phyloP scores from a whole-genome alignment of 2,888 invertebrate species.

The Beris chalybata region DNA sequence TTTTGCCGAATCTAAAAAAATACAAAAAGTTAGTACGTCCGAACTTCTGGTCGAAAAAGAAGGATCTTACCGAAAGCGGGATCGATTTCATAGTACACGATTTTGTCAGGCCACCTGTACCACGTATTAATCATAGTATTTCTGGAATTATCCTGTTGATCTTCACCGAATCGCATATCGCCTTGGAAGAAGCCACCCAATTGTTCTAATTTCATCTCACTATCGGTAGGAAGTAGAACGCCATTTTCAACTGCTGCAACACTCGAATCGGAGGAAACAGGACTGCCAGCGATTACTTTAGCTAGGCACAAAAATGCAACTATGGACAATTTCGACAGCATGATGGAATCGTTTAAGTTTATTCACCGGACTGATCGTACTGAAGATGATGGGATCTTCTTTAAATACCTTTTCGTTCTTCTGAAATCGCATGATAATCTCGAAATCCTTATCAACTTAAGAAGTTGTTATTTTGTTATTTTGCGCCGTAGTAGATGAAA shows the following conservation, averaged over 20 bases:
- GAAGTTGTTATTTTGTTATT: too few species aligned
- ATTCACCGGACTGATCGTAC: too few species aligned
- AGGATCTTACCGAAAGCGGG: slow-evolving; percentile 55
- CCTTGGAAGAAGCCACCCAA: slow-evolving; percentile 73
- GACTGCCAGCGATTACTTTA: too few species aligned
- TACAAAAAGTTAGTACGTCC: slow-evolving; percentile 26
- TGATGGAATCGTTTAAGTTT: too few species aligned
- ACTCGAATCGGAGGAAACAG: too few species aligned
- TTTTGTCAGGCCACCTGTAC: slow-evolving; percentile 65
- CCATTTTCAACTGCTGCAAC: background rate
- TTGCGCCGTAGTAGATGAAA: too few species aligned
- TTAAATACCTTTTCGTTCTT: too few species aligned
- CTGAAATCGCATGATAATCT: too few species aligned
- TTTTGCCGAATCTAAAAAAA: slow-evolving; percentile 56
- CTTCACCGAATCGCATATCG: slow-evolving; percentile 67
- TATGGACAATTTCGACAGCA: too few species aligned
- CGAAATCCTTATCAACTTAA: too few species aligned
- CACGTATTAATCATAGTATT: slow-evolving; percentile 63
- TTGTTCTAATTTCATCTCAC: slow-evolving; percentile 59
- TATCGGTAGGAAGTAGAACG: too few species aligned
- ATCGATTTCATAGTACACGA: slow-evolving; percentile 68
- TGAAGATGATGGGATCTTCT: background rate
- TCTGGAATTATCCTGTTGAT: slow-evolving; percentile 48
- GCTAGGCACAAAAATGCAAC: too few species aligned
- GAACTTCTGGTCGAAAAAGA: background rate